Conservation (phyloP, 2,113 vertebrate genomes). For the Hippolais icterina region DNA sequence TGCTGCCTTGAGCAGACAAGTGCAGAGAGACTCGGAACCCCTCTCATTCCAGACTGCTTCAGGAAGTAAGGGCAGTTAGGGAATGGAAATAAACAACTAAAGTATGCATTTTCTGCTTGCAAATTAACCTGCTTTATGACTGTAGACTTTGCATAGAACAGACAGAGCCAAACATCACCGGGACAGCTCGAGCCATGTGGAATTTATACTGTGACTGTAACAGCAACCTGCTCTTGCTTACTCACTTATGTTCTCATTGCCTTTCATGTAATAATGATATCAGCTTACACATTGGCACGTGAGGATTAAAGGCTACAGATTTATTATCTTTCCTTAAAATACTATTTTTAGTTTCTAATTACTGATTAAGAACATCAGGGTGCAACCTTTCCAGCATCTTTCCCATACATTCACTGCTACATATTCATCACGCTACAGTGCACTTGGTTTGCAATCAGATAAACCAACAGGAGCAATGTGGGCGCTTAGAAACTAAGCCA, state of each 20-base stretch:
- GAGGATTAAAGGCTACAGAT: conserved; percentile 48
- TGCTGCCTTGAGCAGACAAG: not conserved
- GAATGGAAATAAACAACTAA: conserved; percentile 1
- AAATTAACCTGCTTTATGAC: not conserved
- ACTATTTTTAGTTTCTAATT: conserved; percentile 60
- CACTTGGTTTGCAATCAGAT: conserved; percentile 38
- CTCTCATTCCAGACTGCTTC: not conserved
- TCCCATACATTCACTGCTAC: not conserved
- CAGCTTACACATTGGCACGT: conserved; percentile 32
- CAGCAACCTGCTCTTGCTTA: conserved; percentile 12
- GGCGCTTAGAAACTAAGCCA: not conserved
- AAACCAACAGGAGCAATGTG: conserved; percentile 10
- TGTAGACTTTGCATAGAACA: not conserved
- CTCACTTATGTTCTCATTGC: not conserved
- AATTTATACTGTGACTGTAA: not conserved
- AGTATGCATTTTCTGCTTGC: not conserved
- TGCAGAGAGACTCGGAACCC: not conserved
- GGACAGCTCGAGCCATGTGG: not conserved
- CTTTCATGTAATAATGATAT: conserved; percentile 39
- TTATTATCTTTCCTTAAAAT: conserved; percentile 47
- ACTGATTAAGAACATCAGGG: conserved; percentile 24
- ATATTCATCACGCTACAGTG: not conserved
- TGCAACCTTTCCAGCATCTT: conserved; percentile 33
- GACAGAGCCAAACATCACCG: not conserved
- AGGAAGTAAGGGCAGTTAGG: not conserved